A percentile compares a stretch with the other conserved stretches of the same genome.
Conservation (phyloP, 92 coral and sea anemone genomes). For the Porites lobata region DNA sequence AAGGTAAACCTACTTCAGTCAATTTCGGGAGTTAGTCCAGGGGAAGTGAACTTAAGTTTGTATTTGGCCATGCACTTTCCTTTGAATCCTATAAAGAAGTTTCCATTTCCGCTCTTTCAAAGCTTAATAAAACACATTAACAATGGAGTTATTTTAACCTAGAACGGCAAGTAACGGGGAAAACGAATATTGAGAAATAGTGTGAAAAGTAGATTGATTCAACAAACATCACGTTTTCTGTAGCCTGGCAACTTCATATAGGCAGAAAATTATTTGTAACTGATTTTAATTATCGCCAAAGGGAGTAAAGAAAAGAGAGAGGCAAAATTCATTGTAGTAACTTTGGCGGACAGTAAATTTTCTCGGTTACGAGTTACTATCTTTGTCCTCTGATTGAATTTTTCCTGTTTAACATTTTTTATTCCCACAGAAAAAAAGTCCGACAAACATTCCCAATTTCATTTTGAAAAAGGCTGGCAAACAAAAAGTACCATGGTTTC, state of each 20-base stretch:
- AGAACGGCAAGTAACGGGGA: not conserved
- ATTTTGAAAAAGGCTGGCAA: too few relatives aligned
- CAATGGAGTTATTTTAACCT: conserved; percentile 1
- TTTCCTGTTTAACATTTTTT: too few relatives aligned
- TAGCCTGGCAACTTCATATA: conserved; percentile 17
- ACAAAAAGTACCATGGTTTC: too few relatives aligned
- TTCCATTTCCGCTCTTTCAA: conserved; percentile 4
- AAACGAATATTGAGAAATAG: conserved; percentile 1
- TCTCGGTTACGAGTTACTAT: not conserved
- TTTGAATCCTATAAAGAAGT: not conserved
- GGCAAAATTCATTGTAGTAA: not conserved
- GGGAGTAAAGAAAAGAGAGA: not conserved
- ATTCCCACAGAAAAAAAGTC: too few relatives aligned
- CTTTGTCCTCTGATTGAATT: not conserved
- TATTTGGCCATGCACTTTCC: conserved; percentile 18
- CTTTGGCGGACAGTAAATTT: not conserved
- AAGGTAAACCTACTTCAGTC: not conserved
- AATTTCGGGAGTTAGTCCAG: not conserved
- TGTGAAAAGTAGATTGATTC: not conserved
- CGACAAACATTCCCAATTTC: too few relatives aligned
- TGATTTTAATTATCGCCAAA: not conserved
- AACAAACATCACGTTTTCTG: not conserved
- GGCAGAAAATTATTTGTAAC: not conserved
- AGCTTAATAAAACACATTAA: not conserved
- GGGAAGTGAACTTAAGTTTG: not conserved